Percentiles rank a stretch among this genome's conserved stretches.
Conservation (phyloP, 2,888 invertebrate genomes). For the Mylabris sibirica region DNA sequence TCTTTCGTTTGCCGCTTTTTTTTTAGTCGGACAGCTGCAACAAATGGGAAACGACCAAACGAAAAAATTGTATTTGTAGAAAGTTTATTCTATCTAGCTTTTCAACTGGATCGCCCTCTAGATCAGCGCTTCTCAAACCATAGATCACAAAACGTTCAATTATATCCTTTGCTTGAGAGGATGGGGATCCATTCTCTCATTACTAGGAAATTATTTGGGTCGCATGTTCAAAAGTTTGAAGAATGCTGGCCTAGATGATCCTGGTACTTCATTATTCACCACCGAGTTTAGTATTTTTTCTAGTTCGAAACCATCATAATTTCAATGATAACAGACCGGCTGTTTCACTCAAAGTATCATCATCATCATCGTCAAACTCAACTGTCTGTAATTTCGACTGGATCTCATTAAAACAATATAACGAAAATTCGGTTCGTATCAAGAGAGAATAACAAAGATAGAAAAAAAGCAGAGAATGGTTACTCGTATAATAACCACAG, state of each 20-base stretch:
- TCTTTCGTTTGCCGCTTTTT: neutral
- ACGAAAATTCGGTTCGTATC: slow-evolving; percentile 1
- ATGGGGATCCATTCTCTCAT: too few relatives aligned
- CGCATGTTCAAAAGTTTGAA: too few relatives aligned
- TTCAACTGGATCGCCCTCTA: too few relatives aligned
- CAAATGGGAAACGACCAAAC: neutral
- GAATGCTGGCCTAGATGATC: too few relatives aligned
- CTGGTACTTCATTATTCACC: neutral
- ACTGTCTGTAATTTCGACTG: slow-evolving; percentile 1
- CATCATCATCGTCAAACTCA: neutral
- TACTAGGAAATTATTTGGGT: neutral
- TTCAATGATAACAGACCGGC: neutral
- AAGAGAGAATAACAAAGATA: neutral
- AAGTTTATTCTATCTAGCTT: neutral
- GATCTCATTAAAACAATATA: slow-evolving; percentile 10
- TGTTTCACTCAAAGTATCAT: neutral
- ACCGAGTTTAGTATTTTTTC: neutral
- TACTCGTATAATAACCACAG: slow-evolving; percentile 17
- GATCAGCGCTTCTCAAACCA: too few relatives aligned
- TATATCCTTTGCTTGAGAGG: too few relatives aligned
- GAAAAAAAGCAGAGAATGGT: neutral
- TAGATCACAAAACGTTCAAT: too few relatives aligned
- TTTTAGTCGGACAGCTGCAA: neutral
- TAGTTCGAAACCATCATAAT: neutral
- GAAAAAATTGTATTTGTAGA: slow-evolving; percentile 12